These are phyloP conservation scores for Noctua comes DNA, from an alignment of 2,888 invertebrate genomes.

Conservation along the genomic window DNA sequence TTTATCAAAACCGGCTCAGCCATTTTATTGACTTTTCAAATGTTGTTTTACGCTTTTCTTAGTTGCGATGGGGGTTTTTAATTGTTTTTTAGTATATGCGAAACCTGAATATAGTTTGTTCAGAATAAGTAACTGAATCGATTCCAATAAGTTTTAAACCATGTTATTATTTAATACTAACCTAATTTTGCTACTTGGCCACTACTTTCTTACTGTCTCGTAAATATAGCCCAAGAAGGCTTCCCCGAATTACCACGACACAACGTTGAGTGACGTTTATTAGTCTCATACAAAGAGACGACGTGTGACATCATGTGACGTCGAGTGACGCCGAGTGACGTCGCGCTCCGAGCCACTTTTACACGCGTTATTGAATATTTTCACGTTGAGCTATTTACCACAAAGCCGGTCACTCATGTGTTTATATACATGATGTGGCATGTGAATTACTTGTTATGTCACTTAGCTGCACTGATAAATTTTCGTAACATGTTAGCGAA, in stretches of 20 bases:
- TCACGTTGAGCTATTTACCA: background rate
- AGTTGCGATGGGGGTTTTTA: too few relatives aligned
- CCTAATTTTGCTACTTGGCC: too few relatives aligned
- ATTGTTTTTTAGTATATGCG: too few relatives aligned
- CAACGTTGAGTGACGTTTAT: constrained; percentile 3
- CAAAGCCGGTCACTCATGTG: background rate
- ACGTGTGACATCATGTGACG: background rate
- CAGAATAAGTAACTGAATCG: too few relatives aligned
- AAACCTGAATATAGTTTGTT: too few relatives aligned
- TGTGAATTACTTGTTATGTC: background rate
- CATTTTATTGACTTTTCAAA: too few relatives aligned
- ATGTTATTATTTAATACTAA: too few relatives aligned
- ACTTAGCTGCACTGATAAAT: background rate
- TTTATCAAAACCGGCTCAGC: too few relatives aligned
- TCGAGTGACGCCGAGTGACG: background rate
- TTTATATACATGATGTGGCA: background rate
- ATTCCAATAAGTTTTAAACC: too few relatives aligned
- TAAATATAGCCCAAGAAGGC: background rate
- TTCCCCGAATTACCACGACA: background rate
- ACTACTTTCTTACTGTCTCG: background rate
- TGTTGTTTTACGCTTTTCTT: too few relatives aligned
- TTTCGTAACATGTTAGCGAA: background rate
- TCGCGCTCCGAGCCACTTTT: background rate
- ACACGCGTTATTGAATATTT: constrained; percentile 16
- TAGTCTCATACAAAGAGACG: background rate